A percentile compares a stretch with the other conserved stretches of the same genome.
These are phyloP conservation scores for Anhinga rufa DNA, from an alignment of 2,113 vertebrate species.

Conservation along the genomic window DNA sequence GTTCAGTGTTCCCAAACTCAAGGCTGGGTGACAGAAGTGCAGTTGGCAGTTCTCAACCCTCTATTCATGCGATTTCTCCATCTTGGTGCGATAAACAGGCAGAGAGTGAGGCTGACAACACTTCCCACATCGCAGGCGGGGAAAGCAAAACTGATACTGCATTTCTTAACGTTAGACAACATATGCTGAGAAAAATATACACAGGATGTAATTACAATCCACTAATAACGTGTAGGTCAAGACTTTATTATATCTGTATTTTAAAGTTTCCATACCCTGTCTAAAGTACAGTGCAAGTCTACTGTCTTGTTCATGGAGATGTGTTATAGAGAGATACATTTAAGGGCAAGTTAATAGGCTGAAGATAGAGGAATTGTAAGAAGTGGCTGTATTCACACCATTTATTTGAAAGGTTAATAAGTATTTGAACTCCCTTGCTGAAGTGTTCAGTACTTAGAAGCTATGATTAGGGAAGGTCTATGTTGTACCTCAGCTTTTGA, in stretches of 20 bases:
- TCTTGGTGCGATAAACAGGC: neutral
- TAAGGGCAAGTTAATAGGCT: neutral
- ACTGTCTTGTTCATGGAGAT: neutral
- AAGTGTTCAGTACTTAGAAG: neutral
- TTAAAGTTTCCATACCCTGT: neutral
- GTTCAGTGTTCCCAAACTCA: neutral
- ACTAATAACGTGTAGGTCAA: neutral
- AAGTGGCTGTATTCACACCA: neutral
- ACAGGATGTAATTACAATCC: neutral
- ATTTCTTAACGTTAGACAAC: neutral
- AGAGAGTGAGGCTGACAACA: neutral
- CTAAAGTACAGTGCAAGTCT: neutral
- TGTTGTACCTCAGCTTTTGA: neutral
- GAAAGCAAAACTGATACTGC: neutral
- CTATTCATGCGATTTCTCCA: neutral
- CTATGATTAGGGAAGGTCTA: neutral
- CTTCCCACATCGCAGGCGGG: neutral
- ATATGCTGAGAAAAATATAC: neutral
- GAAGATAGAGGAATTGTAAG: neutral
- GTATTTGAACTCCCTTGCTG: neutral
- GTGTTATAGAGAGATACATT: neutral
- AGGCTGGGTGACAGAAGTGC: neutral
- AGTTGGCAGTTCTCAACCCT: neutral
- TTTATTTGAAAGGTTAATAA: neutral
- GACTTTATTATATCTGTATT: neutral